Base-by-base conservation (phyloP, 1,140 invertebrate genomes). In the Muscidifurax raptorellus region DNA sequence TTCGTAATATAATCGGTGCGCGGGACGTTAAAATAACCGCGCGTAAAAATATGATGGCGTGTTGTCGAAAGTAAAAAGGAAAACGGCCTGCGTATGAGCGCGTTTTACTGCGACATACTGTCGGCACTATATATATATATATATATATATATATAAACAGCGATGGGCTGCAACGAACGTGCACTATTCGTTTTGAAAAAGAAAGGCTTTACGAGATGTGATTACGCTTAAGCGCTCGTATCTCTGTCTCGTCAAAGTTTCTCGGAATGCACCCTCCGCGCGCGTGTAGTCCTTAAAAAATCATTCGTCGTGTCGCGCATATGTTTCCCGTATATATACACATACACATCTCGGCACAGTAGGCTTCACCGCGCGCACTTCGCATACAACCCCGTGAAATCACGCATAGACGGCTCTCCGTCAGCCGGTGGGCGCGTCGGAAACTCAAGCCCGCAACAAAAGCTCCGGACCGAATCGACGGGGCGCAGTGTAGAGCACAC, bases 391-490 rank as follows among this genome's bases (percentile, higher is more conserved):
- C 47, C 47, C 47, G 15, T 52, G 47, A 52, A 52, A 52, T 52
- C 47, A 22, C 3, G 5, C n/a, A 28, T 30, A 1, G 15, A 13
- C 30, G 30, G 27, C 3, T 13, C 1, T 75, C 25, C 22, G 15
- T 59, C 52, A 59, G 52, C n/a, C n/a, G 52, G 52, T 59, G 52
- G 52, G 52, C 52, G 52, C 52, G 52, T n/a, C 52, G 52, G 12
- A 6, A 59, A n/a, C 52, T n/a, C 15, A 22, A 59, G 22, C 2
- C 13, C 7, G n/a, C 27, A 64, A 77, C 75, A 77, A 77, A 64
- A 77, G 75, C 47, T 59, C 52, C 22, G 47, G 79, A 30, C 59
- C 77, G 82, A 59, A 81, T 71, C 85, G 82, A 80, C 81, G 71
- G 85, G 85, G 81, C 80, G 78, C 83, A 80, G 44, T 59, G 22